Evolutionary conservation across 2,113 vertebrate species (phyloP), one percentile per base, ranked within the genome.

Genomic region (Dicentrarchus labrax): DNA sequence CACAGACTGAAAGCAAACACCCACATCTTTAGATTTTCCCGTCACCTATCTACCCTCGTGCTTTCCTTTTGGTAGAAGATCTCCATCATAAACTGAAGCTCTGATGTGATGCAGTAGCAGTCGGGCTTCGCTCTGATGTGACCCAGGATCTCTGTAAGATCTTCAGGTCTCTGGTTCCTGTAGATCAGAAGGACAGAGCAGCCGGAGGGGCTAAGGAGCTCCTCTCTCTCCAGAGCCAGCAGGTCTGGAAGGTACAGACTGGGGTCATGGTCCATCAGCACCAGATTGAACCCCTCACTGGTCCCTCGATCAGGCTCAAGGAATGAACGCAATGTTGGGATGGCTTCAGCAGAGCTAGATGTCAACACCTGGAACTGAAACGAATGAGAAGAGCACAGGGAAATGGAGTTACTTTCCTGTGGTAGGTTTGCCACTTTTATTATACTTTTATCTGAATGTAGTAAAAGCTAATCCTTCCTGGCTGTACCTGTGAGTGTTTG

Each of bases 201-300:
- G 38, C 88, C 90, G 2, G 67, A 80, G 1, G 87, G 13, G 17
- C 81, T 78, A 47, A 95, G 92, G 6, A 94, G 87, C 12, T 88
- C 70, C 24, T 82, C 66, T 13, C 54, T 78, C 45, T 94, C 87
- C 83, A 95, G 83, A 57, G 89, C 83, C 83, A 73, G 83, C 61
- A 96, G 86, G 69, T 94, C 93, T 16, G 77, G 38, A 6, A 95
- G 91, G 81, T 95, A 94, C 67, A 84, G 88, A 43, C 80, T 76
- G 15, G 87, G 88, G 45, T 94, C 72, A 0, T 95, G 93, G 79
- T 95, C 94, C 93, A 96, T 95, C 51, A 96, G 76, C 38, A 95
- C 86, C 67, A 96, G 85, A 57, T 78, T 60, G 50, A 95, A 68
- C 0, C 60, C 68, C 8, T 59, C 51, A 0, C 80, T 38, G 57